phyloP scores from a whole-genome alignment of 2,888 invertebrate genomes.

The Timema cristinae region DNA sequence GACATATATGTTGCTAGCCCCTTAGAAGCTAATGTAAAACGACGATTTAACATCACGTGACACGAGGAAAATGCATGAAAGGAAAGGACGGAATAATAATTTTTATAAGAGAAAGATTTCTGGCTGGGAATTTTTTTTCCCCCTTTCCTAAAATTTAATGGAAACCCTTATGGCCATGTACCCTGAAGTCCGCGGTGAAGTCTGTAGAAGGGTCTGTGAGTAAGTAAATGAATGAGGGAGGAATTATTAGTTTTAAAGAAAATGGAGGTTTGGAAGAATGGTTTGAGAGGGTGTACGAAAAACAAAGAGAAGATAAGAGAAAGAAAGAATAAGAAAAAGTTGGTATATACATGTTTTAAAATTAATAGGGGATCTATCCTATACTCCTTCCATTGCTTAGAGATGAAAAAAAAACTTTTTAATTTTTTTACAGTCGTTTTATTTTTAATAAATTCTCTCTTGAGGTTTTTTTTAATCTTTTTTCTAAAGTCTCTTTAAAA shows the following conservation, averaged over 20 bases:
- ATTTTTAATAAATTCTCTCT: too few species aligned
- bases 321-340: conserved; percentile 3
- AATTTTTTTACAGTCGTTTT: too few species aligned
- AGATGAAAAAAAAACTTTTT: too few species aligned
- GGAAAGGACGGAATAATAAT: too few species aligned
- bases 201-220: conserved; percentile 17
- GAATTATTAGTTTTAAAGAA: conserved; percentile 30
- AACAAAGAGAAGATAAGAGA: not conserved
- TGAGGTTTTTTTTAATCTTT: too few species aligned
- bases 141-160: not conserved
- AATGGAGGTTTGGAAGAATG: conserved; percentile 19
- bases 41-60: too few species aligned
- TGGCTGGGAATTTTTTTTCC: not conserved
- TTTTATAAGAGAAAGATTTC: too few species aligned
- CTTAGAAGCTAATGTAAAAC: too few species aligned
- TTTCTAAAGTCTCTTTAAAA: too few species aligned
- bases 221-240: conserved; percentile 29
- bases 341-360: conserved; percentile 8
- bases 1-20: too few species aligned
- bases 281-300: not conserved
- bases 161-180: conserved; percentile 8
- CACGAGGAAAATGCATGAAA: too few species aligned
- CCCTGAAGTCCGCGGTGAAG: conserved; percentile 18
- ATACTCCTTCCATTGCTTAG: not conserved
- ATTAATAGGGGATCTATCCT: conserved; percentile 11